Conservation (phyloP, 2,113 vertebrate genomes). For the Mormoops blainvillei region DNA sequence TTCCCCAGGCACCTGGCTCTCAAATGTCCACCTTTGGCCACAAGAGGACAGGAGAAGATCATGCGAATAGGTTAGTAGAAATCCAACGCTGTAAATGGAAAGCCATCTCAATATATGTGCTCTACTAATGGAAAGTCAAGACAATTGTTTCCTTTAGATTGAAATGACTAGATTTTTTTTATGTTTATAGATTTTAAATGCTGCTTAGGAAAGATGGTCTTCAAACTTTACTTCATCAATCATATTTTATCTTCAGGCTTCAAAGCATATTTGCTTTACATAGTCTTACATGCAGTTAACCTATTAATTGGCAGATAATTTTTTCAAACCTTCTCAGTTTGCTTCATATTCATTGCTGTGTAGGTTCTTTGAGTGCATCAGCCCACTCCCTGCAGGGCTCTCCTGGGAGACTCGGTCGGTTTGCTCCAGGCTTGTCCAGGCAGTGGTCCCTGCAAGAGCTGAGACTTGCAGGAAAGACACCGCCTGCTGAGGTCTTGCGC, state of each 20-base stretch:
- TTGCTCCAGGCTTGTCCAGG: neutral
- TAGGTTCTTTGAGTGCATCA: neutral
- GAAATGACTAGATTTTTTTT: neutral
- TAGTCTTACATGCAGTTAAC: neutral
- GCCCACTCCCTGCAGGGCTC: rapidly evolving
- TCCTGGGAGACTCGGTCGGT: neutral
- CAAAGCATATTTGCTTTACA: neutral
- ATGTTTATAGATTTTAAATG: neutral
- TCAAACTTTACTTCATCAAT: neutral
- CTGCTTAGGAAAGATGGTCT: neutral
- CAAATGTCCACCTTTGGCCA: neutral
- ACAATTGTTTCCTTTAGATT: neutral
- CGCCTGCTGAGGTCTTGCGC: rapidly evolving
- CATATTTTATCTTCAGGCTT: neutral
- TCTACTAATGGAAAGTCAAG: neutral
- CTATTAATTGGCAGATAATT: neutral
- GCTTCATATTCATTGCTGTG: neutral
- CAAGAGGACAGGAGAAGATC: conserved; percentile 32
- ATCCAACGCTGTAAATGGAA: neutral
- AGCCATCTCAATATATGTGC: neutral
- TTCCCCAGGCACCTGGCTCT: neutral
- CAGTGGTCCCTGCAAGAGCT: rapidly evolving
- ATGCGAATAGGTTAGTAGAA: neutral
- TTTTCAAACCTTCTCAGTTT: neutral
- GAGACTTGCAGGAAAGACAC: neutral